Evolutionary conservation across 2,888 invertebrate genomes (phyloP).

Genomic region (Drosophila acutilabella): DNA sequence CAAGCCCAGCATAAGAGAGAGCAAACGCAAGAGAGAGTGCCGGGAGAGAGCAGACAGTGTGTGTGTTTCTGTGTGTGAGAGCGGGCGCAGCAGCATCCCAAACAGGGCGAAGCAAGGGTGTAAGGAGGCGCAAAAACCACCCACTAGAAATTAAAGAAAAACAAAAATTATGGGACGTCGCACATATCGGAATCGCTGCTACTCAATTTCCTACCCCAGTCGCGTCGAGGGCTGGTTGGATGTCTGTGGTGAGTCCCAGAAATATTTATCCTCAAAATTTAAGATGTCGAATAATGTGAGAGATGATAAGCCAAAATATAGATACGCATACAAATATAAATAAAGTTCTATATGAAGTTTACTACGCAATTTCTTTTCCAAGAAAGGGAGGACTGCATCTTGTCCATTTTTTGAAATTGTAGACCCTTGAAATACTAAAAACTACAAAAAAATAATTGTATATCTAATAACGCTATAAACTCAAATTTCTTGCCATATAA

Average conservation of each 20-base stretch:
- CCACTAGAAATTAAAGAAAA: slow-evolving; percentile 1
- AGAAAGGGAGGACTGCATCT: too few species aligned
- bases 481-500: too few species aligned
- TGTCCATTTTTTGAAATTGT: too few species aligned
- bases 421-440: too few species aligned
- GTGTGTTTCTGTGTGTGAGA: slow-evolving; percentile 10
- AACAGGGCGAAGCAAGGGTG: slow-evolving; percentile 2
- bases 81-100: slow-evolving; percentile 56
- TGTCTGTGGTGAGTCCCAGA: slow-evolving; percentile 84
- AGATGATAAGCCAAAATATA: too few species aligned
- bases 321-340: too few species aligned
- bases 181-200: slow-evolving; percentile 82
- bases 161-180: slow-evolving; percentile 82
- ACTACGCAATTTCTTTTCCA: too few species aligned
- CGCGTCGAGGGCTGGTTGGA: slow-evolving; percentile 85
- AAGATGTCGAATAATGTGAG: background rate
- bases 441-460: too few species aligned
- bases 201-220: slow-evolving; percentile 85
- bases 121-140: slow-evolving; percentile 33
- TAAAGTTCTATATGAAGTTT: too few species aligned
- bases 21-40: slow-evolving; percentile 1
- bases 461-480: too few species aligned
- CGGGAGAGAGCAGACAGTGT: background rate
- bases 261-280: background rate
- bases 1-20: slow-evolving; percentile 5